phyloP scores from a whole-genome alignment of 1,140 invertebrate genomes.

The Bacillus rossius region DNA sequence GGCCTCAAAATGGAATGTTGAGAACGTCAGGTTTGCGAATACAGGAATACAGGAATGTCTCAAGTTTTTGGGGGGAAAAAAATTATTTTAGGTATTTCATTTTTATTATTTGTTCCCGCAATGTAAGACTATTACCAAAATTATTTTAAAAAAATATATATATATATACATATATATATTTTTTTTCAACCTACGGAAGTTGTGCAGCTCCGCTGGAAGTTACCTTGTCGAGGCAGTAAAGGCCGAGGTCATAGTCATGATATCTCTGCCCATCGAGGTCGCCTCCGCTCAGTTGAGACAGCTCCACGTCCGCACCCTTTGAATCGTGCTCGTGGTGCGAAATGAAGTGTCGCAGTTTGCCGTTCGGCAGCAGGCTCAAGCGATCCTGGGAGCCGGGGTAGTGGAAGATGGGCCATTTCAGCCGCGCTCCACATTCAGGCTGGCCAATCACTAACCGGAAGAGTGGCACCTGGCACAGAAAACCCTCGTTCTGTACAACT shows the following conservation, averaged over 20 bases:
- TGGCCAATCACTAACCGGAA: conserved; percentile 54
- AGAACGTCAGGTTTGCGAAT: no score
- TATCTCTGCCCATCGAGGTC: conserved; percentile 17
- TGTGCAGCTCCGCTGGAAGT: no score
- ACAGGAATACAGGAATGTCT: no score
- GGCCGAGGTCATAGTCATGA: conserved; percentile 63
- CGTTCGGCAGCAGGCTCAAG: conserved; percentile 58
- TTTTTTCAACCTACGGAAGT: no score
- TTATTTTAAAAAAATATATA: no score
- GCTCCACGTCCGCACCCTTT: background rate
- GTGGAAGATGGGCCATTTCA: conserved; percentile 67
- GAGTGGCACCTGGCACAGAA: conserved; percentile 7
- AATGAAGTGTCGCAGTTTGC: conserved; percentile 62
- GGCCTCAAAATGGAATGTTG: no score
- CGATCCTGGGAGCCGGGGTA: conserved; percentile 52
- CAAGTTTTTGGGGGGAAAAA: no score
- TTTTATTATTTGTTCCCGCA: no score
- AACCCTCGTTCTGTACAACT: no score
- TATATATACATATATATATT: no score
- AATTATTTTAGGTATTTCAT: no score
- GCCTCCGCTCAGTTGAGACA: background rate
- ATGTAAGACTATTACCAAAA: no score
- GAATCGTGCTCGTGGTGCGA: conserved; percentile 35
- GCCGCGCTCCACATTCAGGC: conserved; percentile 61
- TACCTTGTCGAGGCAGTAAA: conserved; percentile 77